Conservation (phyloP, 1,140 invertebrate species). For the Trigoniulus corallinus region DNA sequence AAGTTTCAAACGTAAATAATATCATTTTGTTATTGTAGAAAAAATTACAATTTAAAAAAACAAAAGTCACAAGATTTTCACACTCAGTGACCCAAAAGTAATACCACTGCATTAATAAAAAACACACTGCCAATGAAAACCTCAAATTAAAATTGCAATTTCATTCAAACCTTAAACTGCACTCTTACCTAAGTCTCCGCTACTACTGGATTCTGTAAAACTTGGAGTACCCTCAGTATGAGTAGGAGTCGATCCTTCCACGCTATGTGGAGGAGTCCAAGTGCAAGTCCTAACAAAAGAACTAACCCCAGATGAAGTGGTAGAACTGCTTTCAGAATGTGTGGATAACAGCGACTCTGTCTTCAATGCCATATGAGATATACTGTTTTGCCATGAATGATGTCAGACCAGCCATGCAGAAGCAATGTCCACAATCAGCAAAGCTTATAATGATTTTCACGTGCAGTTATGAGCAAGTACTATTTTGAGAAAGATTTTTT, state of each 20-base stretch:
- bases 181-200: constrained; percentile 66
- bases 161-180: no score
- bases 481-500: no score
- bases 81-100: no score
- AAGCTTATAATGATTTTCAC: no score
- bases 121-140: constrained; percentile 8
- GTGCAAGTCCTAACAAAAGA: constrained; percentile 39
- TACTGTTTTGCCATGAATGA: constrained; percentile 8
- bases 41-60: no score
- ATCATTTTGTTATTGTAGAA: no score
- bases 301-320: constrained; percentile 31
- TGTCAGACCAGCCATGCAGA: constrained; percentile 23
- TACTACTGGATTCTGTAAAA: constrained; percentile 89
- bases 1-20: no score
- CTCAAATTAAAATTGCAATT: constrained; percentile 3
- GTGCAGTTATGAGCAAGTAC: no score
- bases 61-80: no score
- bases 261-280: constrained; percentile 73
- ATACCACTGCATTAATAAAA: no score
- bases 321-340: constrained; percentile 14
- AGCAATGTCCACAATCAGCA: constrained; percentile 45
- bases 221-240: constrained; percentile 96
- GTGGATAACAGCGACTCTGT: constrained; percentile 15
- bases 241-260: constrained; percentile 80
- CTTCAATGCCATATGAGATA: constrained; percentile 15